phyloP scores from a whole-genome alignment of 1,140 invertebrate species.

The Eurosta solidaginis region DNA sequence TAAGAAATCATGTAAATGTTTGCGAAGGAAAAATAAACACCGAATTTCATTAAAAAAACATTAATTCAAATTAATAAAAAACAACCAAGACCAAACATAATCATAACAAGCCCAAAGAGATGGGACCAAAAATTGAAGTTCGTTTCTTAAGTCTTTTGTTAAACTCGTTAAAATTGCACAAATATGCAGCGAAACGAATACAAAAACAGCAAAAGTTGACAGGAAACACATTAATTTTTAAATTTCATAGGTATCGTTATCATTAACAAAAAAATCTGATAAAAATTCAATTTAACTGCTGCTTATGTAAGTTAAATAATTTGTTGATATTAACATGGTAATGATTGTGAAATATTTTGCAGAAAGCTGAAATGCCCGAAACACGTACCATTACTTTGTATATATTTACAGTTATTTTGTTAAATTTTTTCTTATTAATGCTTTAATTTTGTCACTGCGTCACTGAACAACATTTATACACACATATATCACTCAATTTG shows the following conservation, averaged over 20 bases:
- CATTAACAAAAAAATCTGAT: background rate
- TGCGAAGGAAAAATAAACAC: too few relatives aligned
- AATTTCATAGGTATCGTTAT: background rate
- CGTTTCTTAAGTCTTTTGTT: conserved; percentile 57
- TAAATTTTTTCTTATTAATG: background rate
- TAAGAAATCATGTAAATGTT: too few relatives aligned
- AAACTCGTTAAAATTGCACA: too few relatives aligned
- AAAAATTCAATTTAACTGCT: background rate
- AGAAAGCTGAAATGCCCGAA: background rate
- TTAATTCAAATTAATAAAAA: too few relatives aligned
- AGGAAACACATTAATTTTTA: background rate
- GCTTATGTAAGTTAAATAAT: background rate
- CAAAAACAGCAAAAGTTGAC: background rate
- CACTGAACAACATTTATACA: too few relatives aligned
- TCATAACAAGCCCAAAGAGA: too few relatives aligned
- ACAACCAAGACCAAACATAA: too few relatives aligned
- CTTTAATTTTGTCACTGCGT: background rate
- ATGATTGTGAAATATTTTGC: background rate
- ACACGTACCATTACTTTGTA: background rate
- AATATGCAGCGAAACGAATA: too few relatives aligned
- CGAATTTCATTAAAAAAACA: too few relatives aligned
- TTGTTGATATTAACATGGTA: background rate
- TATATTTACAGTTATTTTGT: background rate
- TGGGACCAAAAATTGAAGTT: too few relatives aligned
- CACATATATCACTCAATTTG: background rate